Evolutionary conservation across 2,113 vertebrate species (phyloP), one percentile per base, ranked within the genome.

Genomic region (Seriola dumerili): DNA sequence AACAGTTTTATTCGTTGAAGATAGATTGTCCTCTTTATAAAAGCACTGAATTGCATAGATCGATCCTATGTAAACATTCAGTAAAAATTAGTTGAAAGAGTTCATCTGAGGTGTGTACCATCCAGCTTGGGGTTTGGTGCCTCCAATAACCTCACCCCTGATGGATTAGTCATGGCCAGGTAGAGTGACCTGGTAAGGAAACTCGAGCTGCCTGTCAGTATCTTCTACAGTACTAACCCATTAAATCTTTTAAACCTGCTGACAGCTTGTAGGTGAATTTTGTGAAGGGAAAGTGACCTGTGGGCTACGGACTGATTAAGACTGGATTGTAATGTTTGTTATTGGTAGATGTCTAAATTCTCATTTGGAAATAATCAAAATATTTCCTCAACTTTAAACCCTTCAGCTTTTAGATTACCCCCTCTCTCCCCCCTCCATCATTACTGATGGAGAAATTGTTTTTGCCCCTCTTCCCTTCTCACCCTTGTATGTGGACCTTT

Each of bases 121-220:
- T 57, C 48, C 8, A 23, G 5, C 17, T 65, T 17, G 19, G 42
- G 61, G 36, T 70, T 32, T 58, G 17, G 9, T 76, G 25, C 59
- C 9, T 46, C 17, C 14, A 29, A 1, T 75, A 25, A 48, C 48
- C n/a, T 87, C 61, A 62, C 65, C 64, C 73, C 65, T 48, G 50
- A 59, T 79, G 11, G 69, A 84, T 84, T 84, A 44, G 10, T 57
- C 14, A 17, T 19, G 29, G 48, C 21, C 11, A 13, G 55, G n/a
- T 38, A 65, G 8, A 81, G 38, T 52, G 44, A 54, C 54, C 4
- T 14, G 7, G 40, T 65, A 14, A 63, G 46, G 48, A 59, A 79
- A 78, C 17, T 44, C 25, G 48, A 88, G 55, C 79, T 44, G 66
- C 14, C 55, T 59, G 52, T 81, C 59, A 40, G 34, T 40, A 14